phyloP scores from a whole-genome alignment of 2,797 vertebrate genomes.

The Hoplostethus mediterraneus region DNA sequence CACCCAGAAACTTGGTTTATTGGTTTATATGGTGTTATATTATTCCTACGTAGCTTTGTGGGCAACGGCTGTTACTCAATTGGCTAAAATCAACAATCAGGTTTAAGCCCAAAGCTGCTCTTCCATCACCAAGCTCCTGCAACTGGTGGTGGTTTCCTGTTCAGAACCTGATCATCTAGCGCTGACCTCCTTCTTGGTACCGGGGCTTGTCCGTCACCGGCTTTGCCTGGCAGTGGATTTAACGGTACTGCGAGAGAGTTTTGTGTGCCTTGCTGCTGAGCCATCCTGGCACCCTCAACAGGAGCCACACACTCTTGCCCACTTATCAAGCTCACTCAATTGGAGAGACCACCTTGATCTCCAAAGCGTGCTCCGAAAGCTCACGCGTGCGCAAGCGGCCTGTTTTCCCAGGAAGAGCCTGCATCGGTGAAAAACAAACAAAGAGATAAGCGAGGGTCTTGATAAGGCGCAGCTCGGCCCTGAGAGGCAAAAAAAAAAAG shows the following conservation, averaged over 20 bases:
- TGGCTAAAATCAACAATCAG: conserved; percentile 66
- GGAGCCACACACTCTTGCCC: conserved; percentile 60
- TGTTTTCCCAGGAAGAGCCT: conserved; percentile 85
- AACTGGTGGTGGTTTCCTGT: conserved; percentile 36
- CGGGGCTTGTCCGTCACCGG: conserved; percentile 43
- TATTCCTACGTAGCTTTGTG: conserved; percentile 43
- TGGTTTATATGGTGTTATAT: conserved; percentile 12
- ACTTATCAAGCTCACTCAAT: conserved; percentile 75
- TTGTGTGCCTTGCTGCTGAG: conserved; percentile 59
- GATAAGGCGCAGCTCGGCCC: conserved; percentile 77
- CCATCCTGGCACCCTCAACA: conserved; percentile 63
- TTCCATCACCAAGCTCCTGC: conserved; percentile 64
- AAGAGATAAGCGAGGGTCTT: conserved; percentile 78
- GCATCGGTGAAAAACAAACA: conserved; percentile 84
- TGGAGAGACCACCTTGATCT: conserved; percentile 70
- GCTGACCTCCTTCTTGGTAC: conserved; percentile 63
- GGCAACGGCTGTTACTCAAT: conserved; percentile 55
- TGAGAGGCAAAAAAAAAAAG: conserved; percentile 67
- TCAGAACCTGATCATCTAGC: conserved; percentile 56
- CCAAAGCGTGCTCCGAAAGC: conserved; percentile 70
- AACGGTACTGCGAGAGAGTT: conserved; percentile 57
- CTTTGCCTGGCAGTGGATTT: conserved; percentile 38
- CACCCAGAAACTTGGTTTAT: conserved; percentile 29
- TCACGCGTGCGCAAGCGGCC: conserved; percentile 73
- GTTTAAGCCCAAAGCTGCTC: conserved; percentile 57